Evolutionary conservation across 2,888 invertebrate genomes (phyloP).

Genomic region (Aleiodes alternator): DNA sequence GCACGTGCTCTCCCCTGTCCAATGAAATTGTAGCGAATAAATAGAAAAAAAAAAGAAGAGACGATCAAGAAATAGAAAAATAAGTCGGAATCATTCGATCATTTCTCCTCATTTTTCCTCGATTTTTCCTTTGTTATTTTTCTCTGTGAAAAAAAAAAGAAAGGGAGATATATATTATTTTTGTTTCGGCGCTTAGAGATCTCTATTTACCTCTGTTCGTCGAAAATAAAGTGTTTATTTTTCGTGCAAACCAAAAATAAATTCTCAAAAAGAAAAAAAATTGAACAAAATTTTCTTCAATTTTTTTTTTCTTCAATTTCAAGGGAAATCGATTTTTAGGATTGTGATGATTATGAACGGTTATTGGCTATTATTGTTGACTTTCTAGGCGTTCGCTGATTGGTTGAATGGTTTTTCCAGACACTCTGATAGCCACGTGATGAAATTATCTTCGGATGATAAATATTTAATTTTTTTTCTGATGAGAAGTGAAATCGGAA

Average conservation of each 20-base stretch:
- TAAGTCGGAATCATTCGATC: neutral
- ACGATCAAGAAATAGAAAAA: neutral
- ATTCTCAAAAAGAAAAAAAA: neutral
- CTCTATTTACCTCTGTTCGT: neutral
- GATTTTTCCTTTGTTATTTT: constrained; percentile 18
- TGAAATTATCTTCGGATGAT: no score
- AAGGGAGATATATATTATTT: neutral
- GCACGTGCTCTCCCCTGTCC: constrained; percentile 4
- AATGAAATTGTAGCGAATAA: constrained; percentile 9
- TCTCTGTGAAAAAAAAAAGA: constrained; percentile 24
- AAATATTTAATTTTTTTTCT: no score
- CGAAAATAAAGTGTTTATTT: neutral
- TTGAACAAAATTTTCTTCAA: neutral
- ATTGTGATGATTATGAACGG: no score
- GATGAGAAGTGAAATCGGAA: no score
- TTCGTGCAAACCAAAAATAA: constrained; percentile 9
- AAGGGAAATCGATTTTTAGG: neutral
- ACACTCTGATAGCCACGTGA: no score
- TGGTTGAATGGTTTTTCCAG: no score
- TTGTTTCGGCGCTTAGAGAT: neutral
- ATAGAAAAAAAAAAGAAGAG: neutral
- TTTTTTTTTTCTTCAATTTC: neutral
- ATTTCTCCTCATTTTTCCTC: neutral
- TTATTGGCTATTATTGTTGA: no score
- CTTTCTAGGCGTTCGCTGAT: no score